Base-by-base conservation (phyloP, 92 coral and sea anemone genomes). In the Porites divaricata region DNA sequence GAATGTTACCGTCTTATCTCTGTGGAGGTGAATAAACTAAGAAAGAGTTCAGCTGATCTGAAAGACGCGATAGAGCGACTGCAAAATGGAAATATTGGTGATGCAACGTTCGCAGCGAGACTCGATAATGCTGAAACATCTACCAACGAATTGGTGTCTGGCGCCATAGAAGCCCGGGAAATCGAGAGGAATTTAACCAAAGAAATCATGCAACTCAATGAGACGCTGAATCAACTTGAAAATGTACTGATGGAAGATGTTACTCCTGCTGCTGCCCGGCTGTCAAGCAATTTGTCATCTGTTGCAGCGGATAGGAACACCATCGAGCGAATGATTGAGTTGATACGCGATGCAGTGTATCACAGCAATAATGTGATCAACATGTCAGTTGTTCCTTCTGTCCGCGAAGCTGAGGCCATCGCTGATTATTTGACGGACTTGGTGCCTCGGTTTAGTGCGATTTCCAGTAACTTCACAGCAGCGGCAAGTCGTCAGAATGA, bases 1-100 rank as follows among this genome's bases (percentile, higher is more conserved):
- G 95, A 90, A 78, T 96, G 99, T 62, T 96, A 94, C 72, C 94
- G 99, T 12, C 93, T 94, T 41, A 70, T 96, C 54, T 94, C 91
- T 66, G 80, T 70, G 22, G 91, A 92, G n/a, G 95, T 95, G 45
- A 67, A 85, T 7, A 78, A 73, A 28, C 83, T 96, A 57, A 88
- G 96, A 76, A 79, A 20, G 4, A 81, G 76, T 48, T 89, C 90
- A 14, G 45, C 72, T 0, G 63, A 51, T 9, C 90, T 96, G 5
- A 89, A 83, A 26, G 8, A n/a, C 17, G 79, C 89, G 11, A 86
- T 95, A 14, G 63, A 74, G 12, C 91, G 89, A 16, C 83, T 96
- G 25, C 87, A 79, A 76, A 95, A 92, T 71, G 95, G 96, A 20
- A 16, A 86, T 19, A 91, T 91, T 21, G 97, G 94, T 8, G 93